Evolutionary conservation across 2,888 invertebrate species (phyloP).

Genomic region (Suillia variegata): DNA sequence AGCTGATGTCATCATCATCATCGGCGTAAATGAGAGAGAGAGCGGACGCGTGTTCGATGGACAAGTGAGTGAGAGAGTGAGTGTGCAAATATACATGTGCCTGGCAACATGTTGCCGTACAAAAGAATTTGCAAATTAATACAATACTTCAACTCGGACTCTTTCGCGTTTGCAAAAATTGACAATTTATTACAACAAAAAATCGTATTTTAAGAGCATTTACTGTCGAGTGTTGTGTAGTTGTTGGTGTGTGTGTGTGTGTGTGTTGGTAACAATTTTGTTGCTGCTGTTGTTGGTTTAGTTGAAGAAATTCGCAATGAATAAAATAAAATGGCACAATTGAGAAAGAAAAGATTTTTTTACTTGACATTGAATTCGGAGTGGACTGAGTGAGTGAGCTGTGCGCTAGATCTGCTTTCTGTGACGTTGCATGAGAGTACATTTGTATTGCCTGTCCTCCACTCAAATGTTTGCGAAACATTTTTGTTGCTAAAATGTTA

Average conservation of each 20-base stretch:
- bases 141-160: too few relatives aligned
- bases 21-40: too few relatives aligned
- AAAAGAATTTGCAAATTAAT: not conserved
- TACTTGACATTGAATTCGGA: not conserved
- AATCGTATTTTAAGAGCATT: not conserved
- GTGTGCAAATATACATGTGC: not conserved
- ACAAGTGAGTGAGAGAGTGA: not conserved
- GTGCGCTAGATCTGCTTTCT: too few relatives aligned
- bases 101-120: not conserved
- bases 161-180: too few relatives aligned
- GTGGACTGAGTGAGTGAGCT: too few relatives aligned
- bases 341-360: not conserved
- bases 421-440: not conserved
- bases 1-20: slow-evolving; percentile 1
- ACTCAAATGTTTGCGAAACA: not conserved
- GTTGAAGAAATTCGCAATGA: not conserved
- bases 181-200: too few relatives aligned
- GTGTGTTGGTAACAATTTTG: not conserved
- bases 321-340: not conserved
- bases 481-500: not conserved
- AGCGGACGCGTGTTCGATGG: not conserved
- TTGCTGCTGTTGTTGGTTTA: too few relatives aligned
- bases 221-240: not conserved
- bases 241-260: slow-evolving; percentile 16
- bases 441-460: not conserved